Conservation (phyloP, 2,113 vertebrate species). For the Anguilla rostrata region DNA sequence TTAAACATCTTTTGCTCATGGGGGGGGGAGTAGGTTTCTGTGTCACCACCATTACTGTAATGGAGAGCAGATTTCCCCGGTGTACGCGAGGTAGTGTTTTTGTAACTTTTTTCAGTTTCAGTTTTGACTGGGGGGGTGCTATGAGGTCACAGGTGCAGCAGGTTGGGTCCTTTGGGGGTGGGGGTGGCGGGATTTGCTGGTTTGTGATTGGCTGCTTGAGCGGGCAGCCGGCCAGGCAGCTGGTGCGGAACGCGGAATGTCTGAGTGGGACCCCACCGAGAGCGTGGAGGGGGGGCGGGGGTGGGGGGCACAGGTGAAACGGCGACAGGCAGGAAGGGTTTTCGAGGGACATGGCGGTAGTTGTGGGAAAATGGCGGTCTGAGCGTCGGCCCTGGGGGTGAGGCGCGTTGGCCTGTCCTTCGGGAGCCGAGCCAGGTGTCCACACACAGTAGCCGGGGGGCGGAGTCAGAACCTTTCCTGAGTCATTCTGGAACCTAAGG, state of each 20-base stretch:
- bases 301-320: not conserved
- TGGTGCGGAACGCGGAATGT: constrained; percentile 9
- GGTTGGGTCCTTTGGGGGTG: not conserved
- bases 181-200: too few species aligned
- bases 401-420: not conserved
- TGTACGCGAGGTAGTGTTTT: constrained; percentile 1
- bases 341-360: not conserved
- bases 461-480: not conserved
- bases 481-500: not conserved
- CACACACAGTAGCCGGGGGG: not conserved
- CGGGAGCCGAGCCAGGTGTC: not conserved
- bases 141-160: not conserved
- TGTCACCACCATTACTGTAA: constrained; percentile 14
- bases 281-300: not conserved
- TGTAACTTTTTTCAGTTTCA: not conserved
- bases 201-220: not conserved
- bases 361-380: not conserved
- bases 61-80: constrained; percentile 20
- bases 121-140: not conserved
- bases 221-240: not conserved
- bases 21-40: not conserved
- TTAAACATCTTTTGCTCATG: not conserved
- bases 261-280: not conserved
- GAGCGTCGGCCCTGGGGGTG: not conserved
- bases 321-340: constrained; percentile 14